Evolutionary conservation across 1,140 invertebrate species (phyloP).

Genomic region (Bombus vancouverensis): DNA sequence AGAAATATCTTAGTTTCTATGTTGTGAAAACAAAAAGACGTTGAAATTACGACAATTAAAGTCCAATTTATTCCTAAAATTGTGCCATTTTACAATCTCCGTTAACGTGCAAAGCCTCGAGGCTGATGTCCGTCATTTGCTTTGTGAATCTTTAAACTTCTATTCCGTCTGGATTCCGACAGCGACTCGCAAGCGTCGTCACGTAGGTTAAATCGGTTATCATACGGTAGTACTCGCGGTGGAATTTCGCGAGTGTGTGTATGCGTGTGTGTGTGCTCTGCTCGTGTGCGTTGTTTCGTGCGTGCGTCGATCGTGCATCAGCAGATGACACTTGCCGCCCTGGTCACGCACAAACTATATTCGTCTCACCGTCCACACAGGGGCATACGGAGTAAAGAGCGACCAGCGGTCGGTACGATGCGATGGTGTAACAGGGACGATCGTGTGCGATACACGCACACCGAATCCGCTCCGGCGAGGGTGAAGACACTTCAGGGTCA

Average conservation of each 20-base stretch:
- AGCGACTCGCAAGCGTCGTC: conserved; percentile 22
- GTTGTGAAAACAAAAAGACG: no score
- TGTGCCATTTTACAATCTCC: background rate
- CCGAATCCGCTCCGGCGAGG: conserved; percentile 36
- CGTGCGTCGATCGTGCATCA: conserved; percentile 52
- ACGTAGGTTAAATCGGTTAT: conserved; percentile 48
- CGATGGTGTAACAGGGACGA: conserved; percentile 30
- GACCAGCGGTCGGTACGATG: conserved; percentile 16
- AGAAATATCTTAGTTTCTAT: no score
- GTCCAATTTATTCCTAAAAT: no score
- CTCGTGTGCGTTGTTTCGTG: background rate
- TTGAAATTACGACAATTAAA: no score
- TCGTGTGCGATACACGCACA: conserved; percentile 35
- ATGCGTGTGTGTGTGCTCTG: background rate
- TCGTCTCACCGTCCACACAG: conserved; percentile 64
- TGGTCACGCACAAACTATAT: conserved; percentile 76
- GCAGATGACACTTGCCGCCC: conserved; percentile 68
- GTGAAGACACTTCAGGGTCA: conserved; percentile 78
- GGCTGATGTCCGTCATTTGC: background rate
- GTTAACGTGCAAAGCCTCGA: background rate
- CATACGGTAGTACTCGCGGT: conserved; percentile 40
- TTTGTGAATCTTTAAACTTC: background rate
- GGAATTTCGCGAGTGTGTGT: conserved; percentile 27
- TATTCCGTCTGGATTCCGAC: conserved; percentile 9
- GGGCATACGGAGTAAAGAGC: conserved; percentile 19